Conservation (phyloP, 2,888 invertebrate genomes). For the Eupithecia subfuscata region DNA sequence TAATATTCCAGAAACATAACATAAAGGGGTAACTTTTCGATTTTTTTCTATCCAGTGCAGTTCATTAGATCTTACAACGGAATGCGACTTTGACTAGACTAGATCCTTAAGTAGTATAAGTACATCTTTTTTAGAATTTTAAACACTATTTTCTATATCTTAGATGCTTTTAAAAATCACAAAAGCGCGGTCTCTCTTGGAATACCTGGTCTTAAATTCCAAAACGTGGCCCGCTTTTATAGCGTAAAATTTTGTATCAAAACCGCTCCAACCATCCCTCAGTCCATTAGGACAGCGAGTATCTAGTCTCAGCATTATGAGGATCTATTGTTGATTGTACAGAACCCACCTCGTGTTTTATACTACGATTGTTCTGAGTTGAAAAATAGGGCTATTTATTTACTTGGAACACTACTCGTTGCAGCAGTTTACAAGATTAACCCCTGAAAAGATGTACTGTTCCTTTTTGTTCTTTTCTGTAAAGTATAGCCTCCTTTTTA, state of each 20-base stretch:
- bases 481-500: background rate
- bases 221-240: background rate
- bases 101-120: no score
- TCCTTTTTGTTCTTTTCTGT: background rate
- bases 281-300: constrained; percentile 65
- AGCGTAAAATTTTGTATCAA: background rate
- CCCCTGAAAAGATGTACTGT: background rate
- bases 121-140: no score
- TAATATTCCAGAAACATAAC: no score
- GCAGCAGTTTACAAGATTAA: constrained; percentile 12
- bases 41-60: no score
- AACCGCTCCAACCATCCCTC: background rate
- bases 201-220: background rate
- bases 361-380: constrained; percentile 24
- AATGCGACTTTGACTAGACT: no score
- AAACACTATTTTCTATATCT: no score
- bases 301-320: constrained; percentile 49
- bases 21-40: no score
- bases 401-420: constrained; percentile 24
- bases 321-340: constrained; percentile 40
- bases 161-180: no score
- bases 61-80: no score
- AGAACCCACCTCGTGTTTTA: constrained; percentile 20
- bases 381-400: constrained; percentile 27
- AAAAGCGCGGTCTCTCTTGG: no score